These are phyloP conservation scores for Bujurquina vittata DNA, from an alignment of 2,113 vertebrate genomes.

Conservation along the genomic window DNA sequence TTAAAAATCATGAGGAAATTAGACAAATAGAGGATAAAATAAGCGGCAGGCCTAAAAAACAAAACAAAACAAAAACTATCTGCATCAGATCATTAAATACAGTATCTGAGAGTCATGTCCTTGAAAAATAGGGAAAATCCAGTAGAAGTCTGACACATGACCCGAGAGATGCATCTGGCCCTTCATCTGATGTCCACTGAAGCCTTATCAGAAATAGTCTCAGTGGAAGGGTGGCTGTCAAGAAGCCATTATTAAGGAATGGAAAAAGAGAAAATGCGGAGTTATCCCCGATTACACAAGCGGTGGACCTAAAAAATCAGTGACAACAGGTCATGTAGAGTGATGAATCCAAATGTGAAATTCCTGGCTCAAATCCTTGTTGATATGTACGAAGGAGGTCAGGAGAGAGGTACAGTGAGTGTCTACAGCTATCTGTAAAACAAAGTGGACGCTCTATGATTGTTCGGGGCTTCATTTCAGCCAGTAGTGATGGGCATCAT, in stretches of 20 bases:
- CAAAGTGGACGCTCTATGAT: not conserved
- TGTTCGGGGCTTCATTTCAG: not conserved
- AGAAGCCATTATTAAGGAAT: not conserved
- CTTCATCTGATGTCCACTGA: not conserved
- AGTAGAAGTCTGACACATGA: not conserved
- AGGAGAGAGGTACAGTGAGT: not conserved
- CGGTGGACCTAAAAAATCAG: not conserved
- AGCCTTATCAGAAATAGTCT: fast-evolving
- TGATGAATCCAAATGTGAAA: not conserved
- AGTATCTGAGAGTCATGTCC: not conserved
- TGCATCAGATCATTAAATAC: no score
- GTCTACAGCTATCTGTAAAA: not conserved
- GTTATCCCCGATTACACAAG: not conserved
- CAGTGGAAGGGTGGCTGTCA: not conserved
- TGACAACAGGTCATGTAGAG: not conserved
- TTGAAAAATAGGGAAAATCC: fast-evolving
- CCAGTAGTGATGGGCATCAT: not conserved
- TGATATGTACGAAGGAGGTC: not conserved
- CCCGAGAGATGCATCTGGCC: not conserved
- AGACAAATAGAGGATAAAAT: no score
- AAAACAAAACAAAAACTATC: no score
- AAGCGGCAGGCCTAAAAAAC: no score
- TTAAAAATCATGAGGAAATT: no score
- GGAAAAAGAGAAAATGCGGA: not conserved
- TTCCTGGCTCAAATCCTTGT: not conserved